Percentiles rank a stretch among this genome's conserved stretches.
These are phyloP conservation scores for Parotocinclus haroldoi DNA, from an alignment of 2,797 vertebrate species.

Conservation along the genomic window DNA sequence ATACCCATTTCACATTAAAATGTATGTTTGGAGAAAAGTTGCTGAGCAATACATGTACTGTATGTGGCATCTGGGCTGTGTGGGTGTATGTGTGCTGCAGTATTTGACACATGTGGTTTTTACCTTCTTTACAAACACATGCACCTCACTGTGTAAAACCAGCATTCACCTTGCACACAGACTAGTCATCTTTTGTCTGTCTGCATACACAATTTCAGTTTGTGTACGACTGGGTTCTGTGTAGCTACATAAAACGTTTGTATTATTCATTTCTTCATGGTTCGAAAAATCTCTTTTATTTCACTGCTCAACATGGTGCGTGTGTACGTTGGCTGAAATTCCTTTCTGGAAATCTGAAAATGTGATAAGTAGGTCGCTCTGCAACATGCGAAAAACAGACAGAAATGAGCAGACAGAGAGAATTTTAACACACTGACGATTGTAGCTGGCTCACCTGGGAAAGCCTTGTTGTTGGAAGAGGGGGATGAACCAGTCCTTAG, in stretches of 20 bases:
- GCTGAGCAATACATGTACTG: conserved; percentile 1
- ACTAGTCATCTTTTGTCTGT: background rate
- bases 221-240: background rate
- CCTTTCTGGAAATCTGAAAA: background rate
- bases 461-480: conserved; percentile 63
- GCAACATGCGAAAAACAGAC: background rate
- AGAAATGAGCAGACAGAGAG: conserved; percentile 25
- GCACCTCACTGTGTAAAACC: conserved; percentile 9
- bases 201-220: too few relatives aligned
- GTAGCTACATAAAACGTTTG: background rate
- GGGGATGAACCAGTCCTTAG: conserved; percentile 66
- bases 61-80: conserved; percentile 6
- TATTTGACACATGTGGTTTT: conserved; percentile 13
- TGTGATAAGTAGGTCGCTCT: background rate
- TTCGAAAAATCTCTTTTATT: background rate
- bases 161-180: conserved; percentile 15
- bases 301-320: background rate
- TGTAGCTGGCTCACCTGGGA: conserved; percentile 63
- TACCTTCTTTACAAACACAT: background rate
- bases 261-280: background rate
- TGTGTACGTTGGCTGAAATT: background rate
- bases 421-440: conserved; percentile 42
- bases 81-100: conserved; percentile 13
- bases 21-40: too few relatives aligned
- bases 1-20: too few relatives aligned